phyloP scores from a whole-genome alignment of 2,113 vertebrate genomes.

The Nothoprocta perdicaria region DNA sequence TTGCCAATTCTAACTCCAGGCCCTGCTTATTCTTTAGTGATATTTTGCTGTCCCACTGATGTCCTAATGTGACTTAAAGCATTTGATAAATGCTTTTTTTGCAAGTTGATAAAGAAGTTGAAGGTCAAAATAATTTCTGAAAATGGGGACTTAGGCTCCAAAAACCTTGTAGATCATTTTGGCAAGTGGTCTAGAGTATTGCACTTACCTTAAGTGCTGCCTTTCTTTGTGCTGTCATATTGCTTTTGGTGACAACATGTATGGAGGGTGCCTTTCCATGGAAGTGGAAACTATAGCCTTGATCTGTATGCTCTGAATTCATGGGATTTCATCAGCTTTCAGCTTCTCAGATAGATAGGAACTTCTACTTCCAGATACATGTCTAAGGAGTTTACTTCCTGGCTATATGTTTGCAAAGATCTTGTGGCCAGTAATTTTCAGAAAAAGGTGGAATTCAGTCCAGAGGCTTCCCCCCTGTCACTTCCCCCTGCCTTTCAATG shows the following conservation, averaged over 20 bases:
- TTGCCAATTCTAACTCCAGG: background rate
- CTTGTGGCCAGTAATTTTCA: conserved; percentile 29
- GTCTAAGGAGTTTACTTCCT: background rate
- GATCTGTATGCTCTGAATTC: background rate
- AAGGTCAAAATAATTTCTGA: background rate
- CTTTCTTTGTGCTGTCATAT: background rate
- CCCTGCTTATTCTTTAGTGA: background rate
- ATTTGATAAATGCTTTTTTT: background rate
- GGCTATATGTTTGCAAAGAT: background rate
- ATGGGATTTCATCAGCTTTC: background rate
- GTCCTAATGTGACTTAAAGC: background rate
- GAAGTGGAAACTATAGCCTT: background rate
- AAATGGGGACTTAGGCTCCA: background rate
- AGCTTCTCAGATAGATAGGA: background rate
- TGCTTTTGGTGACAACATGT: background rate
- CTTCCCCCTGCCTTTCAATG: background rate
- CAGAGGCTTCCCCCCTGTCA: background rate
- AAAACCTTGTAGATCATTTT: background rate
- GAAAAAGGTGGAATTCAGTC: conserved; percentile 49
- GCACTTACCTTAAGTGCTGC: background rate
- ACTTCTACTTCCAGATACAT: too few species aligned
- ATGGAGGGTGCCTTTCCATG: background rate
- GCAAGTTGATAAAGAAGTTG: background rate
- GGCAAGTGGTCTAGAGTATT: background rate
- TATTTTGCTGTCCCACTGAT: background rate